Conservation (phyloP, 2,888 invertebrate species). For the Hermaeophaga mercurialis region DNA sequence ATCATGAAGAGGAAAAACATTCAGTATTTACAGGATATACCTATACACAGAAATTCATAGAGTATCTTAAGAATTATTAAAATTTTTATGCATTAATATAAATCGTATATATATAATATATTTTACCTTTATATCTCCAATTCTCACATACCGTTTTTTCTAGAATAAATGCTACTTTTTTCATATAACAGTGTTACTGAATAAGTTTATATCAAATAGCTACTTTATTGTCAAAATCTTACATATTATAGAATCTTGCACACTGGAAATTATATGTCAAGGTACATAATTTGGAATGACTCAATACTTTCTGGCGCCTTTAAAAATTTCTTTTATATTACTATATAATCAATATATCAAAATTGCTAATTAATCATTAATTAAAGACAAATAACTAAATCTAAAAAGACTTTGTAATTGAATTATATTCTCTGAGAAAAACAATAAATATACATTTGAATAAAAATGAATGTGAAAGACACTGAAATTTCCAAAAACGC, state of each 20-base stretch:
- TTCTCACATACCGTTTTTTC: slow-evolving; percentile 53
- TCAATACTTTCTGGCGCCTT: slow-evolving; percentile 27
- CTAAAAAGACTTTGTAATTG: too few relatives aligned
- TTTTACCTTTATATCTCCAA: slow-evolving; percentile 49
- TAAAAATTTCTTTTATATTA: too few relatives aligned
- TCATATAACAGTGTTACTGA: slow-evolving; percentile 55
- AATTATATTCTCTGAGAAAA: too few relatives aligned
- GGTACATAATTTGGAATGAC: slow-evolving; percentile 60
- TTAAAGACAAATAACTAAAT: too few relatives aligned
- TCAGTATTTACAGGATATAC: slow-evolving; percentile 53
- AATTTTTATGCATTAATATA: slow-evolving; percentile 55
- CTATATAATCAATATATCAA: too few relatives aligned
- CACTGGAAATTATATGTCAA: slow-evolving; percentile 56
- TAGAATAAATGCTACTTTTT: slow-evolving; percentile 57
- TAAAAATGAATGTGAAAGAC: background rate
- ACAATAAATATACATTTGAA: background rate
- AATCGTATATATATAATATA: slow-evolving; percentile 54
- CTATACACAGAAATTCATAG: slow-evolving; percentile 55
- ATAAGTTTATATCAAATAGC: slow-evolving; percentile 58
- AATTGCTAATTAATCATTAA: too few relatives aligned
- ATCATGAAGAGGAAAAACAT: slow-evolving; percentile 44
- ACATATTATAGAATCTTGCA: slow-evolving; percentile 52
- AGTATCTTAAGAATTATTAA: slow-evolving; percentile 52
- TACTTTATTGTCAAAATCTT: slow-evolving; percentile 60
- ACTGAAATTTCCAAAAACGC: slow-evolving; percentile 21